A percentile compares a stretch with the other conserved stretches of the same genome.
phyloP scores from a whole-genome alignment of 2,113 vertebrate genomes.

The Nycticryphes semicollaris region DNA sequence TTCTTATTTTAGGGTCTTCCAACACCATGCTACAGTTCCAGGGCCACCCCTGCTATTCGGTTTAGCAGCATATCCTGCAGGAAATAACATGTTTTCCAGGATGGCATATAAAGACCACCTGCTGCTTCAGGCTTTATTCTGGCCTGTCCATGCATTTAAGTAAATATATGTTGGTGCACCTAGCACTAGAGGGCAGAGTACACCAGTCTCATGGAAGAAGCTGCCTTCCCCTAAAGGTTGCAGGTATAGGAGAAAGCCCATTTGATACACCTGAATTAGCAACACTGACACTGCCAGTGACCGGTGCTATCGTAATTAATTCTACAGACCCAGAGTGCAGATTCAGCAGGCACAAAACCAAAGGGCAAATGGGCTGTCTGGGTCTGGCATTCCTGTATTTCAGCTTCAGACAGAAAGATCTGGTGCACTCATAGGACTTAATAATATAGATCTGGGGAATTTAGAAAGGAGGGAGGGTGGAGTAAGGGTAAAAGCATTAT shows the following conservation, averaged over 20 bases:
- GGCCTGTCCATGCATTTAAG: not conserved
- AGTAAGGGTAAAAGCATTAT: constrained; percentile 64
- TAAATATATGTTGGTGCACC: not conserved
- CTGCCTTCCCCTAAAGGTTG: not conserved
- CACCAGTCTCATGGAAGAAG: not conserved
- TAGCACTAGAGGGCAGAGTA: constrained; percentile 37
- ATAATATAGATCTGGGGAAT: constrained; percentile 60
- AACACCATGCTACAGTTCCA: not conserved
- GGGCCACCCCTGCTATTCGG: not conserved
- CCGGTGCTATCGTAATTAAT: constrained; percentile 1
- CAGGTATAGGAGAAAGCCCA: not conserved
- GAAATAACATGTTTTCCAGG: not conserved
- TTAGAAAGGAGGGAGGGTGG: not conserved
- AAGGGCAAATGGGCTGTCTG: constrained; percentile 57
- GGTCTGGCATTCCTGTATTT: constrained; percentile 46
- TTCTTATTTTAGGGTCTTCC: not conserved
- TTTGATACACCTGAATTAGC: constrained; percentile 20
- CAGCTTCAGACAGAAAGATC: constrained; percentile 55
- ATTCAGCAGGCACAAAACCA: constrained; percentile 54
- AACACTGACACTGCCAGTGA: constrained; percentile 46
- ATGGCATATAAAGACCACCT: not conserved
- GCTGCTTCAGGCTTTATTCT: not conserved
- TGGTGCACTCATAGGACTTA: constrained; percentile 57
- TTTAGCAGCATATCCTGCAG: not conserved
- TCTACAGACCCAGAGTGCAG: constrained; percentile 10